phyloP scores from a whole-genome alignment of 2,113 vertebrate genomes.

The Neomonachus schauinslandi region DNA sequence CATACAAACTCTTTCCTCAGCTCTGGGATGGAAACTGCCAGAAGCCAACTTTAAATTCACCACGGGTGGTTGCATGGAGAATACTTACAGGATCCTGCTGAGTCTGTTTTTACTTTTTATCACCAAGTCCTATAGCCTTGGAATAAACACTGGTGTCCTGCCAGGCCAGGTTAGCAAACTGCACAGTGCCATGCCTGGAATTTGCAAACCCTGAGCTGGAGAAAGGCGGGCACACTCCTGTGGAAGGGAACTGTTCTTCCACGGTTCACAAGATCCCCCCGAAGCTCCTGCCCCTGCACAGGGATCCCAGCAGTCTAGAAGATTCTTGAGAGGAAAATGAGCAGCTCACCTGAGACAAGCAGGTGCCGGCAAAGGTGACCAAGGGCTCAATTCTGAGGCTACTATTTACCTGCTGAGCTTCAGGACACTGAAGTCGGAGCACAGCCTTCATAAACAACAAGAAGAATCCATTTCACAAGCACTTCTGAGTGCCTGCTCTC shows the following conservation, averaged over 20 bases:
- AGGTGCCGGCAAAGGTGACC: neutral
- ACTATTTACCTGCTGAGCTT: neutral
- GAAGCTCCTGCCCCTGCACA: neutral
- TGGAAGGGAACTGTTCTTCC: neutral
- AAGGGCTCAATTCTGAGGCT: neutral
- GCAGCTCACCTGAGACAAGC: neutral
- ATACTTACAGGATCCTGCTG: neutral
- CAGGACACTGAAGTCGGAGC: neutral
- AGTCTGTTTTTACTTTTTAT: neutral
- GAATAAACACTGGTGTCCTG: rapidly evolving
- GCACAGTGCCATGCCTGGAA: neutral
- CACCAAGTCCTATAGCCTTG: neutral
- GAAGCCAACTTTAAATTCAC: neutral
- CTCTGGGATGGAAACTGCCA: neutral
- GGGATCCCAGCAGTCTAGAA: neutral
- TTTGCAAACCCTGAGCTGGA: neutral
- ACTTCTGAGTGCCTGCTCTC: neutral
- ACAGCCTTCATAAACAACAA: neutral
- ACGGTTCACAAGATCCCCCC: neutral
- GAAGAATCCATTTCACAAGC: neutral
- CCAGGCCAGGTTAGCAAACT: neutral
- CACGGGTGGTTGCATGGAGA: neutral
- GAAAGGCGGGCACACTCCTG: neutral
- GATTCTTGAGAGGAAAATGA: neutral
- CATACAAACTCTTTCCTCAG: neutral